Evolutionary conservation across 2,797 vertebrate species (phyloP).

Genomic region (Myotis myotis): DNA sequence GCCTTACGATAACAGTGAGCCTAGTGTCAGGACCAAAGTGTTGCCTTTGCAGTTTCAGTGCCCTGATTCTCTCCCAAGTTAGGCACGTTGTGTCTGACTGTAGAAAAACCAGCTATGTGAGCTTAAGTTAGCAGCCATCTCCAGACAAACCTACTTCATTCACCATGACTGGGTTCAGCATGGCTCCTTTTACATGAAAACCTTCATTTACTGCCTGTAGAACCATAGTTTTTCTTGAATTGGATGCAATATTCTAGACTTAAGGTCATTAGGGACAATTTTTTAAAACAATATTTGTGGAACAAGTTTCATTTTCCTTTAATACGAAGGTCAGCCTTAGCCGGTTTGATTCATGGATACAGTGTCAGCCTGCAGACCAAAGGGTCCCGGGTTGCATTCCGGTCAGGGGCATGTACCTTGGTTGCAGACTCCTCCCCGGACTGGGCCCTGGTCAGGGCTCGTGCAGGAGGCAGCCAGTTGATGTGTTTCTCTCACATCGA

Average conservation of each 20-base stretch:
- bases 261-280: neutral
- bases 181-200: neutral
- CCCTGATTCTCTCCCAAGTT: neutral
- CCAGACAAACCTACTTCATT: neutral
- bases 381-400: no score
- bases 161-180: neutral
- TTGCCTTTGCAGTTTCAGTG: neutral
- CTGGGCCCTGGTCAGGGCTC: no score
- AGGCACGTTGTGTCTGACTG: neutral
- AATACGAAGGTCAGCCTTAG: neutral
- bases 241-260: neutral
- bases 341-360: no score
- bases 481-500: no score
- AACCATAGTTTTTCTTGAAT: no score
- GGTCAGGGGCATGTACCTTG: no score
- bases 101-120: neutral
- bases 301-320: conserved; percentile 13
- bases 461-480: no score
- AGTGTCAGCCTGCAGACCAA: no score
- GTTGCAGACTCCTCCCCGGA: no score
- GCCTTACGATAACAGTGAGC: neutral
- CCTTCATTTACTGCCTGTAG: neutral
- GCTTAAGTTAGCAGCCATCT: neutral
- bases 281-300: neutral
- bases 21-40: neutral